These are phyloP conservation scores for Macrocentrus cingulum DNA, from an alignment of 1,140 invertebrate genomes.

Conservation along the genomic window DNA sequence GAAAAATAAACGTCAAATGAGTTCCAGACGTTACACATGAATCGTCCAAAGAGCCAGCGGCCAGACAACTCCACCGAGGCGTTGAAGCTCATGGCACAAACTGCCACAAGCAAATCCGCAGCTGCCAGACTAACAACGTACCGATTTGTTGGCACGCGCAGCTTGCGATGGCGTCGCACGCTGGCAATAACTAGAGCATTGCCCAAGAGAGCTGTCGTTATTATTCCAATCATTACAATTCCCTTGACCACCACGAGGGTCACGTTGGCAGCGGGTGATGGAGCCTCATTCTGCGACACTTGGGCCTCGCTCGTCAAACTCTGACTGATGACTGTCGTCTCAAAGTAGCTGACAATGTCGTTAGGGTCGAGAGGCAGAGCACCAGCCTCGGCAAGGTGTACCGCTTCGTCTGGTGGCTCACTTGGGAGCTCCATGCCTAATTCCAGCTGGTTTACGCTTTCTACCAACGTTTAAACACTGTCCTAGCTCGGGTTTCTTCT, in stretches of 20 bases:
- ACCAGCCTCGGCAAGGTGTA: not conserved
- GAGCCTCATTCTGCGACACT: not conserved
- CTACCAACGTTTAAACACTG: not conserved
- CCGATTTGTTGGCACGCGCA: slow-evolving; percentile 88
- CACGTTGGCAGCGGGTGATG: not conserved
- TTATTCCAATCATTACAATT: slow-evolving; percentile 70
- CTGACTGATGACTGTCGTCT: slow-evolving; percentile 1
- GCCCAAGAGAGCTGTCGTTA: slow-evolving; percentile 75
- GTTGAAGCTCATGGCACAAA: slow-evolving; percentile 95
- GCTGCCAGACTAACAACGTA: slow-evolving; percentile 92
- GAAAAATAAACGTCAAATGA: slow-evolving; percentile 94
- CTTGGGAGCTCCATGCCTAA: slow-evolving; percentile 5
- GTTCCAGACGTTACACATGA: slow-evolving; percentile 94
- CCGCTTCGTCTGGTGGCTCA: slow-evolving; percentile 7
- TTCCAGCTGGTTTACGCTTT: not conserved
- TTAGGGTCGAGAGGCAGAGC: slow-evolving; percentile 4
- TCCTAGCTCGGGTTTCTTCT: slow-evolving; percentile 3
- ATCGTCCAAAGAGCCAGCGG: slow-evolving; percentile 83
- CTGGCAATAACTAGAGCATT: slow-evolving; percentile 75
- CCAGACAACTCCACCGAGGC: slow-evolving; percentile 80
- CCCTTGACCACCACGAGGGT: slow-evolving; percentile 57
- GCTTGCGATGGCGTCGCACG: slow-evolving; percentile 76
- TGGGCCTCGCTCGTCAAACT: not conserved
- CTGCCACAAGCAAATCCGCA: slow-evolving; percentile 88
- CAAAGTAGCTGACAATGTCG: slow-evolving; percentile 5